phyloP scores from a whole-genome alignment of 2,888 invertebrate genomes.

The Aporophyla nigra region DNA sequence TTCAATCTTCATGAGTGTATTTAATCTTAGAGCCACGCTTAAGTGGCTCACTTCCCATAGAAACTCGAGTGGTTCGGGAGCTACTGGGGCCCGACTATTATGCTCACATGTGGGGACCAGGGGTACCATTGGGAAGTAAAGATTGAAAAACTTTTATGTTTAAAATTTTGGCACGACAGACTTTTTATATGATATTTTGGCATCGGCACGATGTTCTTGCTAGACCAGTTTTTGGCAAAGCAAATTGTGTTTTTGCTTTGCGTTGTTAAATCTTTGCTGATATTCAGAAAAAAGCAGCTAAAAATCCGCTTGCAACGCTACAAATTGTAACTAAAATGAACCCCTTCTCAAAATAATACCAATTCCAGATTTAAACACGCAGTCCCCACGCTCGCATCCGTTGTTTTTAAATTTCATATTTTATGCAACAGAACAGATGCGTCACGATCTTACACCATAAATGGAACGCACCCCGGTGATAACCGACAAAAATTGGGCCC shows the following conservation, averaged over 20 bases:
- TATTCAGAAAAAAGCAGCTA: background rate
- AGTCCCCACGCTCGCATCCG: conserved; percentile 69
- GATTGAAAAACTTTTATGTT: conserved; percentile 26
- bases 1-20: conserved; percentile 65
- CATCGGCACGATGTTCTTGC: background rate
- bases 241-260: background rate
- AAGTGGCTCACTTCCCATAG: conserved; percentile 67
- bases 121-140: conserved; percentile 18
- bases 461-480: conserved; percentile 83
- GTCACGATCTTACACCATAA: conserved; percentile 86
- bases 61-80: conserved; percentile 59
- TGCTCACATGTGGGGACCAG: conserved; percentile 52
- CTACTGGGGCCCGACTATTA: conserved; percentile 51
- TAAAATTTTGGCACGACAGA: conserved; percentile 1
- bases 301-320: background rate
- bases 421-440: conserved; percentile 88
- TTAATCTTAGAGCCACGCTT: conserved; percentile 58
- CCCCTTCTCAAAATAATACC: conserved; percentile 50
- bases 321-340: conserved; percentile 31
- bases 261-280: accelerated
- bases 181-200: conserved; percentile 16
- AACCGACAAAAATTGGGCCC: conserved; percentile 75
- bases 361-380: conserved; percentile 60
- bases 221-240: conserved; percentile 5
- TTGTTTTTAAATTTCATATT: conserved; percentile 85